Percentiles rank a stretch among this genome's conserved stretches.
Conservation (phyloP, 1,140 invertebrate genomes). For the Neuroterus valhalla region DNA sequence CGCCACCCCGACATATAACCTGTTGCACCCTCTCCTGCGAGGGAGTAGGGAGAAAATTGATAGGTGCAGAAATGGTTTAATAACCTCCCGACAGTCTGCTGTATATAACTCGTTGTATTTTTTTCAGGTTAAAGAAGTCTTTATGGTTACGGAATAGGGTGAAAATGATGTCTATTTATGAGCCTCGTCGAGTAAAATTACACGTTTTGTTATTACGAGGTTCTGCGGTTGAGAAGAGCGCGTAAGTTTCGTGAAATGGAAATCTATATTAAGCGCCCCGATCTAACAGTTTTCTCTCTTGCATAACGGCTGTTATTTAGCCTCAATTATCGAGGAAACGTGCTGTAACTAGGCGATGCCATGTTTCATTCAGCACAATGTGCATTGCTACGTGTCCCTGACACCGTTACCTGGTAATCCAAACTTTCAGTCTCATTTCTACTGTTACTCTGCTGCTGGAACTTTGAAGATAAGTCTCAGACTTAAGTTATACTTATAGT, state of each 20-base stretch:
- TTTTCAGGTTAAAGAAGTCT: too few species aligned
- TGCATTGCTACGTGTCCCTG: slow-evolving; percentile 49
- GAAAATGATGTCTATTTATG: too few species aligned
- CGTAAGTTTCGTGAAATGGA: background rate
- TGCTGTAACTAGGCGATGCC: slow-evolving; percentile 44
- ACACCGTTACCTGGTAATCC: slow-evolving; percentile 57
- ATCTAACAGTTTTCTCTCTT: slow-evolving; percentile 45
- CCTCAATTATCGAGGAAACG: slow-evolving; percentile 54
- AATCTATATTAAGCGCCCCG: slow-evolving; percentile 1
- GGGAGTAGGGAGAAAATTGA: too few species aligned
- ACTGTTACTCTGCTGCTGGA: slow-evolving; percentile 46
- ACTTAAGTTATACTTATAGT: background rate
- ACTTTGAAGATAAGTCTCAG: slow-evolving; percentile 7
- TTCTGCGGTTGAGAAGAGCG: too few species aligned
- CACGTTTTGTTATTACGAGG: too few species aligned
- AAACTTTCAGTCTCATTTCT: slow-evolving; percentile 57
- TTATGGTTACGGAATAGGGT: too few species aligned
- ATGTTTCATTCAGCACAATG: slow-evolving; percentile 49
- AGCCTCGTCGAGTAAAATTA: too few species aligned
- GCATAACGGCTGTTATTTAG: slow-evolving; percentile 50
- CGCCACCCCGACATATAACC: too few species aligned
- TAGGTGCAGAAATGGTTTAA: too few species aligned
- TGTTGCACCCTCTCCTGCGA: too few species aligned
- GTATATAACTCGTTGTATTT: too few species aligned
- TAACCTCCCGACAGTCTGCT: too few species aligned